Evolutionary conservation across 2,113 vertebrate species (phyloP).

Genomic region (Oryzias javanicus): DNA sequence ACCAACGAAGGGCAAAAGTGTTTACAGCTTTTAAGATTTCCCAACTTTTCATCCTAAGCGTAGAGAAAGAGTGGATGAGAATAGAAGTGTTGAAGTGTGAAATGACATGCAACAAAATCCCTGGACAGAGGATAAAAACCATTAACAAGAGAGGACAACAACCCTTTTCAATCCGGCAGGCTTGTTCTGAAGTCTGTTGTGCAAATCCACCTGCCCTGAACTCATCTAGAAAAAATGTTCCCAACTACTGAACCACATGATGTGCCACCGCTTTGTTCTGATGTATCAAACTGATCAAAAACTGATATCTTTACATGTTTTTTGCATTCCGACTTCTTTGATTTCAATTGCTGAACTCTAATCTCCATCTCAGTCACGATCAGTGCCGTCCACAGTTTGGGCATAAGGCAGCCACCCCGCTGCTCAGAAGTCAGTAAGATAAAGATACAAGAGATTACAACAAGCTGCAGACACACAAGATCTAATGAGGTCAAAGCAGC

Average conservation of each 20-base stretch:
- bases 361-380: neutral
- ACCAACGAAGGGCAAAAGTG: neutral
- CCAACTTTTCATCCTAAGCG: neutral
- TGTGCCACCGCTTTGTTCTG: too few relatives aligned
- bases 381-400: neutral
- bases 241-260: too few relatives aligned
- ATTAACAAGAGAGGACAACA: neutral
- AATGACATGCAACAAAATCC: neutral
- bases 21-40: neutral
- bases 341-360: too few relatives aligned
- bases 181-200: neutral
- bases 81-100: neutral
- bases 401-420: neutral
- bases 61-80: neutral
- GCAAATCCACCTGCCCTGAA: too few relatives aligned
- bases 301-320: too few relatives aligned
- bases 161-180: neutral
- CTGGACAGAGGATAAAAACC: neutral
- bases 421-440: neutral
- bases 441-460: conserved; percentile 22
- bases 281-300: too few relatives aligned
- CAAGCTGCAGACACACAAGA: conserved; percentile 19
- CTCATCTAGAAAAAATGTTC: too few relatives aligned
- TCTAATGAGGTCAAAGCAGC: conserved; percentile 55
- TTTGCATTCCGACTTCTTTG: too few relatives aligned